Conservation (phyloP, 2,888 invertebrate species). For the Tetragonisca angustula region DNA sequence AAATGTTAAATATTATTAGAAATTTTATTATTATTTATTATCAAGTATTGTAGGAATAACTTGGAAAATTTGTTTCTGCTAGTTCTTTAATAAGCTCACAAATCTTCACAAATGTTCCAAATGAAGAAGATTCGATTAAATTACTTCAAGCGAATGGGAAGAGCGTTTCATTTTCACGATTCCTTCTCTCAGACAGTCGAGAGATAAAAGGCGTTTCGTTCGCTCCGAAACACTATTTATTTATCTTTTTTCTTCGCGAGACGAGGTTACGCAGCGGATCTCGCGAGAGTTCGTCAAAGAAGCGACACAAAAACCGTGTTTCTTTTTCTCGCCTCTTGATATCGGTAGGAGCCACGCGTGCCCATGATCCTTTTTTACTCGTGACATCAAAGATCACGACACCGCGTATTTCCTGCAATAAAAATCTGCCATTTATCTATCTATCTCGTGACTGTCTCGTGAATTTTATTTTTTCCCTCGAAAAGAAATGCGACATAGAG, state of each 20-base stretch:
- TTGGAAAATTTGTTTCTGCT: too few species aligned
- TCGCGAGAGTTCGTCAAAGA: constrained; percentile 10
- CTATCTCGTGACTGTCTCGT: not conserved
- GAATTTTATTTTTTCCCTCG: not conserved
- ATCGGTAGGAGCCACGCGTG: constrained; percentile 31
- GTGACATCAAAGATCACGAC: constrained; percentile 43
- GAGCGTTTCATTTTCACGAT: not conserved
- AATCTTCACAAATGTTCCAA: too few species aligned
- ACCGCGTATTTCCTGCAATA: constrained; percentile 47
- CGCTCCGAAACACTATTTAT: constrained; percentile 41
- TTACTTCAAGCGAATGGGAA: not conserved
- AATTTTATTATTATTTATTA: too few species aligned
- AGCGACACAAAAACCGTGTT: constrained; percentile 8
- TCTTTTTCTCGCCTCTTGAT: not conserved
- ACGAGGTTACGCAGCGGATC: constrained; percentile 33
- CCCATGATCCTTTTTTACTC: constrained; percentile 31
- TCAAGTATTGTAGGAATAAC: too few species aligned
- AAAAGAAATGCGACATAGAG: not conserved
- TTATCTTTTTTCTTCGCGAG: constrained; percentile 49
- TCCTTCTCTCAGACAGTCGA: constrained; percentile 28
- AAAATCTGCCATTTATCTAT: not conserved
- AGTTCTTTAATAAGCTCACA: too few species aligned
- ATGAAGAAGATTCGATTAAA: not conserved
- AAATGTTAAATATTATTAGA: too few species aligned
- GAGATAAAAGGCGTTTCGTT: constrained; percentile 39